Conservation (phyloP, 2,113 vertebrate species). For the Pristiophorus japonicus region DNA sequence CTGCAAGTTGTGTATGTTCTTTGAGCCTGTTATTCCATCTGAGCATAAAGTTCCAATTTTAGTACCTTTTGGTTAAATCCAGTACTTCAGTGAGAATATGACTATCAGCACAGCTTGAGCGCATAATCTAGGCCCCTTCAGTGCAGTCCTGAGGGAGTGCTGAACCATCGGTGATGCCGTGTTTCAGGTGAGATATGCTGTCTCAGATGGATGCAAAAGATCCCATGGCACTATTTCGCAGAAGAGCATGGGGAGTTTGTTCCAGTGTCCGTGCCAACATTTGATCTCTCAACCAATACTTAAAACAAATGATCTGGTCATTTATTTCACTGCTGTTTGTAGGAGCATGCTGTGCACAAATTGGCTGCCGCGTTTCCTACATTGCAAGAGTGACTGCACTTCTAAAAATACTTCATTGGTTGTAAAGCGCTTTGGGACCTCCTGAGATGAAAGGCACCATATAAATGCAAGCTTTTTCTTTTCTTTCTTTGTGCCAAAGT, state of each 20-base stretch:
- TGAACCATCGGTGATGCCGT: not conserved
- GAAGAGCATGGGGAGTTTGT: too few species aligned
- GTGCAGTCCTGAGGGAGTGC: not conserved
- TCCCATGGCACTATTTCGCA: not conserved
- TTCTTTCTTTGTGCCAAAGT: too few species aligned
- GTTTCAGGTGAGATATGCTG: not conserved
- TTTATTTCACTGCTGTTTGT: not conserved
- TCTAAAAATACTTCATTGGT: not conserved
- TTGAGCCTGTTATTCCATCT: not conserved
- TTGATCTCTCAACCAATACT: not conserved
- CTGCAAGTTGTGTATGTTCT: not conserved
- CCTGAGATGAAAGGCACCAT: not conserved
- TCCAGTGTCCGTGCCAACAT: not conserved
- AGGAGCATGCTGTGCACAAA: not conserved
- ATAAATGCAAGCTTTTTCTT: too few species aligned
- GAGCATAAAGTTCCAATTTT: not conserved
- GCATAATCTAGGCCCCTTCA: too few species aligned
- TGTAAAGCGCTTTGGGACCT: not conserved
- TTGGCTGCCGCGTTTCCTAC: not conserved
- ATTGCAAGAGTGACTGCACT: not conserved
- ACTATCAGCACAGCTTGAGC: not conserved
- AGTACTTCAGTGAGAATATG: not conserved
- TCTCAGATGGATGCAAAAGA: not conserved
- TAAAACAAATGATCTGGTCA: not conserved
- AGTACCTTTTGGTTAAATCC: not conserved